Percentiles rank a stretch among this genome's conserved stretches.
phyloP scores from a whole-genome alignment of 2,888 invertebrate genomes.

The Ophioninae sp. region DNA sequence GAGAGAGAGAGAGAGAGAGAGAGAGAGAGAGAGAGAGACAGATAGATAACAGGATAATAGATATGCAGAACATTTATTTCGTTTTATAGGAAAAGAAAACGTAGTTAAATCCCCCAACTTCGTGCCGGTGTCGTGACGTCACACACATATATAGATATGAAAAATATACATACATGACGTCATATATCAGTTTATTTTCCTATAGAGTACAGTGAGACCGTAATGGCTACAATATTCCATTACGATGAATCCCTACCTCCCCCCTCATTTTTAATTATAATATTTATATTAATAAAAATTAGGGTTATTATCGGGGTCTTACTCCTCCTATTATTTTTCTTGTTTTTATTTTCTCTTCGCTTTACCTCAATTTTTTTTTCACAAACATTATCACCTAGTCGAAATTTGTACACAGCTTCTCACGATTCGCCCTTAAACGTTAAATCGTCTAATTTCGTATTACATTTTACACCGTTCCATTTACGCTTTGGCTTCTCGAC shows the following conservation, averaged over 20 bases:
- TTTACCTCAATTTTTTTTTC: conserved; percentile 65
- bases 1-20: conserved; percentile 61
- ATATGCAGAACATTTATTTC: conserved; percentile 70
- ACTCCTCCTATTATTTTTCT: conserved; percentile 40
- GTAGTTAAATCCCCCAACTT: conserved; percentile 56
- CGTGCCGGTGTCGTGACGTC: conserved; percentile 53
- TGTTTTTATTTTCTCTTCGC: conserved; percentile 63
- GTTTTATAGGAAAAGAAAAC: conserved; percentile 61
- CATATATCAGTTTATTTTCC: background rate
- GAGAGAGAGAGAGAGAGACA: conserved; percentile 68
- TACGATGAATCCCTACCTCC: conserved; percentile 62
- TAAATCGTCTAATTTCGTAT: conserved; percentile 55
- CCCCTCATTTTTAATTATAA: conserved; percentile 68
- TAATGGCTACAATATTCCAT: conserved; percentile 66
- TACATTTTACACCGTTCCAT: conserved; percentile 46
- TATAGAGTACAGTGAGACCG: conserved; percentile 65
- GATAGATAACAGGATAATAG: conserved; percentile 68
- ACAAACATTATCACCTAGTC: conserved; percentile 75
- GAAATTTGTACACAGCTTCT: conserved; percentile 79
- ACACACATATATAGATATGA: conserved; percentile 47
- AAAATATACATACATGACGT: conserved; percentile 29
- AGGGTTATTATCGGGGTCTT: conserved; percentile 66
- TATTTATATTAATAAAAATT: conserved; percentile 75
- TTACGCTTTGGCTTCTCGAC: conserved; percentile 65
- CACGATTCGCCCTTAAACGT: conserved; percentile 65